These are phyloP conservation scores for Ectropis grisescens DNA, from an alignment of 1,140 invertebrate genomes.

Conservation along the genomic window DNA sequence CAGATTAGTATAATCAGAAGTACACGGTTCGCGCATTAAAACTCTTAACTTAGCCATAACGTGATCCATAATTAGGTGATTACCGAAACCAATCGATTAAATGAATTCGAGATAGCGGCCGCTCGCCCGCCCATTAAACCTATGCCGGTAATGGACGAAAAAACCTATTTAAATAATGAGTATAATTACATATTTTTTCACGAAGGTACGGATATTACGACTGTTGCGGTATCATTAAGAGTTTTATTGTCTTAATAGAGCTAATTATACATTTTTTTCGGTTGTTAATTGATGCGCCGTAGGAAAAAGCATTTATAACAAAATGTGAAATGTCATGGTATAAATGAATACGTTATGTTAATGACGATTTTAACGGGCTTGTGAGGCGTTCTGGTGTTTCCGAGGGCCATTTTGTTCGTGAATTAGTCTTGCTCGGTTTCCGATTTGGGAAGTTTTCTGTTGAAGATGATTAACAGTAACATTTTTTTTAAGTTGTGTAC, in stretches of 20 bases:
- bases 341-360: conserved; percentile 66
- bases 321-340: conserved; percentile 69
- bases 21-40: conserved; percentile 65
- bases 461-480: too few species aligned
- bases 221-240: conserved; percentile 66
- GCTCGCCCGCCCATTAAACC: conserved; percentile 50
- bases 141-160: conserved; percentile 52
- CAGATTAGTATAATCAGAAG: conserved; percentile 48
- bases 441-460: too few species aligned
- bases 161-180: conserved; percentile 68
- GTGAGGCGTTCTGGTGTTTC: conserved; percentile 46
- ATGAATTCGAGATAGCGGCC: conserved; percentile 58
- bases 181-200: conserved; percentile 69
- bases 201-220: conserved; percentile 57
- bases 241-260: conserved; percentile 68
- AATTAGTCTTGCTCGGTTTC: conserved; percentile 60
- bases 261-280: conserved; percentile 70
- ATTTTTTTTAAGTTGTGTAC: too few species aligned
- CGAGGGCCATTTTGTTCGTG: conserved; percentile 53
- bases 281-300: conserved; percentile 62
- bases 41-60: conserved; percentile 47
- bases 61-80: conserved; percentile 60
- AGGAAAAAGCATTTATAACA: conserved; percentile 63
- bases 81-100: conserved; percentile 68
- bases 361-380: conserved; percentile 52